Evolutionary conservation across 2,888 invertebrate genomes (phyloP), one percentile per base, ranked within the genome.

Genomic region (Achlya flavicornis): DNA sequence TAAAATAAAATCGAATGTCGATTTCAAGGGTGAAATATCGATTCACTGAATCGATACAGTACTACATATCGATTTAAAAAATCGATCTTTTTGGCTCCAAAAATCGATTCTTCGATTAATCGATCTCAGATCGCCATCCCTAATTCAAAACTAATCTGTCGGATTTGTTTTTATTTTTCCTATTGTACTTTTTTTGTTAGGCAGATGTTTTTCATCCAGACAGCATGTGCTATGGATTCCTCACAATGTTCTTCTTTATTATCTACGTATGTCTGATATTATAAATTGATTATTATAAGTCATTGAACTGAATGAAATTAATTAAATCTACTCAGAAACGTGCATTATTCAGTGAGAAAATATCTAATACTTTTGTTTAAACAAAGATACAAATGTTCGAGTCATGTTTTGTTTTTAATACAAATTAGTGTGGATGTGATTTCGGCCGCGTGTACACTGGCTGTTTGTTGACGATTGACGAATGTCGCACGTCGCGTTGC

Each of bases 401-500:
- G 58, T 58, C 46, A 32, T 58, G 14, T 48, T 61, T 63, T 77
- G 79, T 86, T 80, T 80, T 79, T 65, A 63, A 71, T 78, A 77
- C 72, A 74, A 76, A 84, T 88, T 87, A 88, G 85, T 74, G 69
- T 61, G 69, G 67, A 74, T 75, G 76, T 81, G 80, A 79, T 81
- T 80, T 79, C 72, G 77, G 77, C 66, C 69, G 66, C 69, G 80
- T 72, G 64, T 69, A 73, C 74, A 73, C 77, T 78, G 66, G 66
- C 61, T 85, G 79, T 90, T 89, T 88, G 87, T 70, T 68, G 80
- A 86, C 78, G 76, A 89, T 70, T 68, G 80, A 86, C 78, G 76
- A 89, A 89, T 89, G 89, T 90, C 88, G 75, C 89, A 88, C 85
- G 79, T 86, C 77, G 69, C 68, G 72, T 68, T 73, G 66, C 68